Percentiles rank a stretch among this genome's conserved stretches.
These are phyloP conservation scores for Daboia siamensis DNA, from an alignment of 2,113 vertebrate genomes.

Conservation along the genomic window DNA sequence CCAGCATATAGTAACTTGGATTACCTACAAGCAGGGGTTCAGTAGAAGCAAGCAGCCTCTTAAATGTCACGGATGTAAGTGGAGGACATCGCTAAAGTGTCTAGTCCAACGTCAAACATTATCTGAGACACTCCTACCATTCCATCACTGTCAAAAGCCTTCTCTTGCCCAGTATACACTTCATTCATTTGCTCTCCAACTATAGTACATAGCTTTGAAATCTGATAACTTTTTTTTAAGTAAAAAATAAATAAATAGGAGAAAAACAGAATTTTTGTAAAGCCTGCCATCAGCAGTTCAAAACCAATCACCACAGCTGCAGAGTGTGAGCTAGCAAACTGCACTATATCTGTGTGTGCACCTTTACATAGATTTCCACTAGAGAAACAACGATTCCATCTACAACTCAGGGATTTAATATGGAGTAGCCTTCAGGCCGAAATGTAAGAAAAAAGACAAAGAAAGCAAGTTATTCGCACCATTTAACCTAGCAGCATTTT, in stretches of 20 bases:
- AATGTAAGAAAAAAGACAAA: neutral
- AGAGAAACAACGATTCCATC: neutral
- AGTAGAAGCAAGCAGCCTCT: neutral
- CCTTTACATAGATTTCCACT: neutral
- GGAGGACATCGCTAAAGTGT: neutral
- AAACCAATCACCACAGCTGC: neutral
- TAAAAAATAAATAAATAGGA: neutral
- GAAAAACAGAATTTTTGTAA: neutral
- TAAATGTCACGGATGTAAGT: neutral
- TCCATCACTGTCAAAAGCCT: neutral
- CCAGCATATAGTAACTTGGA: neutral
- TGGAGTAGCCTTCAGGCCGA: neutral
- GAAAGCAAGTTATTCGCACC: neutral
- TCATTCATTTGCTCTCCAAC: neutral
- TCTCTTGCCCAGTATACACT: neutral
- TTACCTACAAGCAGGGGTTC: neutral
- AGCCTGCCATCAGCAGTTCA: neutral
- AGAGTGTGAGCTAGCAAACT: neutral
- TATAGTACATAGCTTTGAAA: neutral
- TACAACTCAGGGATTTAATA: neutral
- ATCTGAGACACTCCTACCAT: neutral
- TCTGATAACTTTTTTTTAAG: neutral
- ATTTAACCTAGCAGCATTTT: neutral
- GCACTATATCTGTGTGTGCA: neutral
- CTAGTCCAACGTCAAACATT: neutral